Conservation (phyloP, 2,113 vertebrate genomes). For the Triplophysa dalaica region DNA sequence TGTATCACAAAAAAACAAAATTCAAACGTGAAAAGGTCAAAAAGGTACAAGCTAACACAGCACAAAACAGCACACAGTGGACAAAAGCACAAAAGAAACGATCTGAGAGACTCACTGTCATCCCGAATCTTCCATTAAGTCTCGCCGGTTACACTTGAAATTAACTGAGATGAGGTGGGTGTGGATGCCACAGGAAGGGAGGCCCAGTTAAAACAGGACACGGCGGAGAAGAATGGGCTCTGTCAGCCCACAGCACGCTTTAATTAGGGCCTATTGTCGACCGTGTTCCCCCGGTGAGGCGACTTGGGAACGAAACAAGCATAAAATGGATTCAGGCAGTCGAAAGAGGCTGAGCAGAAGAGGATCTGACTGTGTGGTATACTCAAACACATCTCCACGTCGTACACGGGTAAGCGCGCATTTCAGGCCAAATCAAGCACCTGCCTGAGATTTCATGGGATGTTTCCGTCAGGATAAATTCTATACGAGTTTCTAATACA, state of each 20-base stretch:
- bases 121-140: slow-evolving; percentile 48
- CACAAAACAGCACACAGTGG: background rate
- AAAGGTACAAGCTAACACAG: background rate
- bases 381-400: slow-evolving; percentile 4
- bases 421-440: slow-evolving; percentile 26
- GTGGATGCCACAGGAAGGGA: slow-evolving; percentile 28
- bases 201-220: slow-evolving; percentile 28
- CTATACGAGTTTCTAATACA: background rate
- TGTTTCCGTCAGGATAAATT: slow-evolving; percentile 28
- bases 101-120: background rate
- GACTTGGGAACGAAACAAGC: slow-evolving; percentile 31
- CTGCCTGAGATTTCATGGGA: slow-evolving; percentile 25
- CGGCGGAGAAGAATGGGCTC: slow-evolving; percentile 25
- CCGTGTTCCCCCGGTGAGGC: slow-evolving; percentile 4
- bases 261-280: slow-evolving; percentile 53
- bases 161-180: slow-evolving; percentile 42
- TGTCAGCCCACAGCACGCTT: slow-evolving; percentile 48
- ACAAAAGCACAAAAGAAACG: slow-evolving; percentile 3
- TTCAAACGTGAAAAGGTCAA: background rate
- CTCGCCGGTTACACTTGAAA: slow-evolving; percentile 34
- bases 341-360: slow-evolving; percentile 38
- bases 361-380: slow-evolving; percentile 2
- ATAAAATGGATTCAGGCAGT: slow-evolving; percentile 45
- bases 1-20: background rate
- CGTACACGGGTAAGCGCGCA: background rate